Base-by-base conservation (phyloP, 2,113 vertebrate genomes). In the Menura novaehollandiae region DNA sequence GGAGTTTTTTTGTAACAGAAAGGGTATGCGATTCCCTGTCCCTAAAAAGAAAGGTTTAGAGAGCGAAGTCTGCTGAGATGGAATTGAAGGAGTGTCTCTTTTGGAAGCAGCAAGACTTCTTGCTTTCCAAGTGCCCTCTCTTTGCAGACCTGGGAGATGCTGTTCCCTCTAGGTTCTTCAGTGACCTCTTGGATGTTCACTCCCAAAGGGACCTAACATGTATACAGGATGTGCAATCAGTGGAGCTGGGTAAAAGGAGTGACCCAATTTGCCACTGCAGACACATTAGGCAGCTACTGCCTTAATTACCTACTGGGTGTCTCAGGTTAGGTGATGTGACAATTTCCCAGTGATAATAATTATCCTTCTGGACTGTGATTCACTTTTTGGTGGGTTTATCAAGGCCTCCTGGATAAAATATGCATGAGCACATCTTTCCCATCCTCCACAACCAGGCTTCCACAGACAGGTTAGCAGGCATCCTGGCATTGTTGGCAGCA, bases 321-420 rank as follows among this genome's bases (percentile, higher is more conserved):
- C 68, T 95, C 68, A 47, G 79, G 55, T 80, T 51, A 67, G 79
- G 41, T 1, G 18, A 44, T 77, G 94, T 95, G 96, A 95, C 83
- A 53, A 47, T 92, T 95, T 93, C 76, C 39, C 43, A 71, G 83
- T 22, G 55, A 86, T 28, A 59, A 39, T 72, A 95, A 94, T 95
- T 97, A 92, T 55, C 49, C 53, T 81, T 74, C 73, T 14, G 10
- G 86, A 12, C 68, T 44, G 30, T 13, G 6, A 77, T 52, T 86
- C 91, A 68, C 52, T 91, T 94, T 91, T 92, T 71, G 81, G 73
- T 78, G 84, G 39, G 35, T 67, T 95, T 89, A 60, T 81, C 60
- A 53, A 95, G 60, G 26, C 64, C 33, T 91, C 14, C 39, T 77
- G 37, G 69, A 72, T 89, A 94, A 97, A 91, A 96, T 94, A 95